Evolutionary conservation across 2,113 vertebrate species (phyloP), one percentile per base, ranked within the genome.

Genomic region (Hiodon alosoides): DNA sequence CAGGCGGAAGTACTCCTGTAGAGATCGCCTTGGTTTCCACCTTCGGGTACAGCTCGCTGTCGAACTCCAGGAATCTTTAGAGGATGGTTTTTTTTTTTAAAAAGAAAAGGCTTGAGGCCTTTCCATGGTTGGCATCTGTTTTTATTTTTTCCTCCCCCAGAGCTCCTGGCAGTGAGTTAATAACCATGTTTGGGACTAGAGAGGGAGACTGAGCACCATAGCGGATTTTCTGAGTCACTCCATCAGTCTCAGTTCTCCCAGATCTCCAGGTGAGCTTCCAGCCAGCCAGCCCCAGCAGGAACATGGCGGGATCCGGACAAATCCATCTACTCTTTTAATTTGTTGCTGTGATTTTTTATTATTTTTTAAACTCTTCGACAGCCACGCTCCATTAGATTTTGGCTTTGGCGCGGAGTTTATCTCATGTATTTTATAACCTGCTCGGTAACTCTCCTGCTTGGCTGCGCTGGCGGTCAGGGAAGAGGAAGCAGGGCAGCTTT

Each of bases 91-190:
- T 64, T 66, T 66, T 31, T 66, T 66, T 53, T 65, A 58, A 57
- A 74, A 62, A 69, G 57, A 72, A 58, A 76, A 68, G 76, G 72
- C 76, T 73, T 72, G 69, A 77, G 70, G 75, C 75, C 68, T 76
- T 74, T 79, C 76, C 74, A 74, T 73, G 80, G 77, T 81, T 79
- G 81, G 80, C 80, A 78, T 82, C 70, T 81, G 80, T 81, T 81
- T 81, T 31, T 31, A 31, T 31, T 31, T 31, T 66, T 73, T 76
- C 75, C 78, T 77, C 48, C 79, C 69, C 75, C 77, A 79, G 80
- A 69, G 79, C 81, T 83, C 79, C 79, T 81, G 83, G 78, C 80
- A 78, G 69, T 73, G 81, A 83, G 79, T 81, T 83, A 83, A 83
- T 82, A 83, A 81, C 81, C 83, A 73, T 85, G 78, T 77, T 79